Percentiles rank a stretch among this genome's conserved stretches.
Conservation (phyloP, 2,888 invertebrate species). For the Catocala sponsa region DNA sequence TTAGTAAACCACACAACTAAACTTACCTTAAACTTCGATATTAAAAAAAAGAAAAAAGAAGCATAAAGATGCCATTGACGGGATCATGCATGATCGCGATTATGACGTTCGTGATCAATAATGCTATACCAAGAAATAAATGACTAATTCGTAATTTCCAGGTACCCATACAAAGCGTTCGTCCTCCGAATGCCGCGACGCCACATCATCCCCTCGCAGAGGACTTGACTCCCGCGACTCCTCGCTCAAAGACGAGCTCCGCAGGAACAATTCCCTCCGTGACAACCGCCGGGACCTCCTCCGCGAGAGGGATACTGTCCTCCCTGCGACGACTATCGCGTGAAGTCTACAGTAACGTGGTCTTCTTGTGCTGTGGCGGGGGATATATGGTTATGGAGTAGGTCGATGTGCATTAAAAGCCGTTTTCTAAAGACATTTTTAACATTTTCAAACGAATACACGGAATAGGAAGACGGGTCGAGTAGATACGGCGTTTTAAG, state of each 20-base stretch:
- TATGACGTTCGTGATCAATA: too few species aligned
- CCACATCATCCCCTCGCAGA: constrained; percentile 73
- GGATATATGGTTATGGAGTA: constrained; percentile 27
- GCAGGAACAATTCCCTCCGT: constrained; percentile 79
- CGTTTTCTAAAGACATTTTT: too few species aligned
- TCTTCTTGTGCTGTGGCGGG: constrained; percentile 17
- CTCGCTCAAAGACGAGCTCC: constrained; percentile 74
- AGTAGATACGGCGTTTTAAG: too few species aligned
- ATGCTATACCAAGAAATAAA: too few species aligned
- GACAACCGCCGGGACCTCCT: constrained; percentile 71
- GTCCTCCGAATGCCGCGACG: constrained; percentile 83
- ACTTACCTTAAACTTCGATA: too few species aligned
- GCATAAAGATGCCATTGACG: too few species aligned
- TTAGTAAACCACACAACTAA: too few species aligned
- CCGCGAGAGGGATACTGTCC: constrained; percentile 58
- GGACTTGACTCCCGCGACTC: constrained; percentile 74
- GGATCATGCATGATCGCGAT: too few species aligned
- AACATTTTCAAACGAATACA: too few species aligned
- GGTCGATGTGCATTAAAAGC: constrained; percentile 8
- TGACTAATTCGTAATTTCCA: constrained; percentile 35
- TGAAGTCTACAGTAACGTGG: constrained; percentile 55
- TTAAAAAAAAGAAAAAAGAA: too few species aligned
- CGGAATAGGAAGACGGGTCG: too few species aligned
- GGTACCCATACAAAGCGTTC: constrained; percentile 85
- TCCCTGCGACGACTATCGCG: constrained; percentile 76